phyloP scores from a whole-genome alignment of 1,140 invertebrate genomes.

The Ips nitidus region DNA sequence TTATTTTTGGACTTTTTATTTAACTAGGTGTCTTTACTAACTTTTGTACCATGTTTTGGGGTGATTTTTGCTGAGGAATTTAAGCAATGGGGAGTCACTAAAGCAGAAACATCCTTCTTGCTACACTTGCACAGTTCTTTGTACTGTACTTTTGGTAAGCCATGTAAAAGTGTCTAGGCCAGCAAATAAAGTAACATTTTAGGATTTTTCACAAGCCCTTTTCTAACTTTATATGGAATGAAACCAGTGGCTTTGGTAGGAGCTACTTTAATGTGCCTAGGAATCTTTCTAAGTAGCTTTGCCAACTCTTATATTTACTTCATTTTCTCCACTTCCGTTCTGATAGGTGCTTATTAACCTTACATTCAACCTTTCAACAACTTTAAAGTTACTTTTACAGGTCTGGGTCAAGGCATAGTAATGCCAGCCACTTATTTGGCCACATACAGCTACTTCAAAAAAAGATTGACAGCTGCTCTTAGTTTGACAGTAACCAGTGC shows the following conservation, averaged over 20 bases:
- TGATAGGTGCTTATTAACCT: constrained; percentile 43
- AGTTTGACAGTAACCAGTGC: constrained; percentile 52
- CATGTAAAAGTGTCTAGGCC: neutral
- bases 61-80: constrained; percentile 47
- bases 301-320: constrained; percentile 42
- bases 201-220: constrained; percentile 48
- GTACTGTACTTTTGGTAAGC: constrained; percentile 43
- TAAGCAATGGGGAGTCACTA: constrained; percentile 38
- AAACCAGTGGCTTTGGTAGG: constrained; percentile 43
- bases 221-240: constrained; percentile 47
- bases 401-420: constrained; percentile 49
- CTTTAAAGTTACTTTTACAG: constrained; percentile 36
- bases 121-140: constrained; percentile 46
- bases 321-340: constrained; percentile 46
- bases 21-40: constrained; percentile 39
- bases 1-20: neutral
- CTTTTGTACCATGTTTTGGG: constrained; percentile 47
- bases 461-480: constrained; percentile 52
- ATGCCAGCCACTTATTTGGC: constrained; percentile 50
- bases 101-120: constrained; percentile 47
- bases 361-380: neutral
- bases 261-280: constrained; percentile 40
- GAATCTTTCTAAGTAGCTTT: constrained; percentile 47
- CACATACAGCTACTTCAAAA: constrained; percentile 54
- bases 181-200: constrained; percentile 21